Conservation (phyloP, 2,113 vertebrate genomes). For the Neoarius graeffei region DNA sequence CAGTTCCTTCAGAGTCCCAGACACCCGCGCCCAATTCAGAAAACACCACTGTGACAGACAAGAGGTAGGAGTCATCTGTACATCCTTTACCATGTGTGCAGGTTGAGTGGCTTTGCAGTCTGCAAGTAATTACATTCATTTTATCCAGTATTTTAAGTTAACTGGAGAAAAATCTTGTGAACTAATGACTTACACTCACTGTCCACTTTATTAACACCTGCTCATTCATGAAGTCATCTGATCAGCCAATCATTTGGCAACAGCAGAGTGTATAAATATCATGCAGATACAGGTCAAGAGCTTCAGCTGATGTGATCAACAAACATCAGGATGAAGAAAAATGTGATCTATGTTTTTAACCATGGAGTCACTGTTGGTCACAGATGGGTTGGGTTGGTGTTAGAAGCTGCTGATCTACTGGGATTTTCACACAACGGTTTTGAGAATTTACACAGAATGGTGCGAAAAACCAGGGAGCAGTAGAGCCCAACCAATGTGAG, state of each 20-base stretch:
- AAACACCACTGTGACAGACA: constrained; percentile 63
- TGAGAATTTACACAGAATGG: no score
- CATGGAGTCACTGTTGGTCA: no score
- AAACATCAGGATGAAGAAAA: not conserved
- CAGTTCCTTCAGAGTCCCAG: constrained; percentile 42
- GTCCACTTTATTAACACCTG: not conserved
- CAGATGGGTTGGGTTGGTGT: no score
- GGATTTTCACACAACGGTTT: no score
- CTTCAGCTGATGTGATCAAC: not conserved
- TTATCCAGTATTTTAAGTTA: not conserved
- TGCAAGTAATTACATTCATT: not conserved
- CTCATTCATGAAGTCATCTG: not conserved
- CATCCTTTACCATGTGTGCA: not conserved
- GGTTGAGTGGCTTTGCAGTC: not conserved
- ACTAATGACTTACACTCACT: not conserved
- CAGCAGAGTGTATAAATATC: not conserved
- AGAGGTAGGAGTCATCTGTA: constrained; percentile 60
- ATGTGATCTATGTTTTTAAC: not conserved
- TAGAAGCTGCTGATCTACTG: not conserved
- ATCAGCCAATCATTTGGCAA: not conserved
- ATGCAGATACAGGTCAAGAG: not conserved
- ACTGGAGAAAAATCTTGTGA: not conserved
- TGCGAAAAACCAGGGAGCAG: no score
- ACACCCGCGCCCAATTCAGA: constrained; percentile 52
- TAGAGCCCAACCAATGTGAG: no score